These are phyloP conservation scores for Oostethus manadensis DNA, from an alignment of 2,113 vertebrate species.

Conservation along the genomic window DNA sequence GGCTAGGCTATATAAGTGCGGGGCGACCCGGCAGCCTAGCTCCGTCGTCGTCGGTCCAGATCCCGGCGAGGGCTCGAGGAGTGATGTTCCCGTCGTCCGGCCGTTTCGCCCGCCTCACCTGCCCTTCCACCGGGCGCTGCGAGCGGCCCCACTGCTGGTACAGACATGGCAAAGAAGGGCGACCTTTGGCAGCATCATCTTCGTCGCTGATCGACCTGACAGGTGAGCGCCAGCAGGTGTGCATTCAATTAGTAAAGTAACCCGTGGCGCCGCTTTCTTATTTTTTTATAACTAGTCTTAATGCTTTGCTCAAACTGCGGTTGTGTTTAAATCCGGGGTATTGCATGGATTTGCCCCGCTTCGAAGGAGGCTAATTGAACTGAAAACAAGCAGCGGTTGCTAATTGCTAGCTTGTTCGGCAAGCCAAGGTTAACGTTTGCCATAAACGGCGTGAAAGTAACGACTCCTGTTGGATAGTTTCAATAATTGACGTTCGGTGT, in stretches of 20 bases:
- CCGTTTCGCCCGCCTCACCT: constrained; percentile 47
- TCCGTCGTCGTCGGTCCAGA: background rate
- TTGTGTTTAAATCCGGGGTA: background rate
- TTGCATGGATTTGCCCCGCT: background rate
- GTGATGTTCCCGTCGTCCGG: constrained; percentile 62
- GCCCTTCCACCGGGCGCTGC: constrained; percentile 48
- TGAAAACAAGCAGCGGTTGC: too few relatives aligned
- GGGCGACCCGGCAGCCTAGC: background rate
- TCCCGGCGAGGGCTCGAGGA: background rate
- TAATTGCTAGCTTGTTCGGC: too few relatives aligned
- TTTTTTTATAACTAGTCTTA: background rate
- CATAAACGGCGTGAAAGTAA: too few relatives aligned
- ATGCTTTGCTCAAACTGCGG: too few relatives aligned
- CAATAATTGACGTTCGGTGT: too few relatives aligned
- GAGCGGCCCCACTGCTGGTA: constrained; percentile 58
- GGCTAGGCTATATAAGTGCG: constrained; percentile 16
- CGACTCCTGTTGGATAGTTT: too few relatives aligned
- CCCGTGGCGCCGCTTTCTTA: background rate
- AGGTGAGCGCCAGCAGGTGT: constrained; percentile 42
- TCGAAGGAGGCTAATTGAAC: background rate
- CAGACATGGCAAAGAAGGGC: constrained; percentile 37
- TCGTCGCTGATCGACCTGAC: constrained; percentile 13
- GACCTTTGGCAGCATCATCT: background rate
- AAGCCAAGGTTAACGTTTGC: too few relatives aligned
- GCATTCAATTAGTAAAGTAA: background rate